Evolutionary conservation across 2,113 vertebrate species (phyloP), one percentile per base, ranked within the genome.

Genomic region (Poecile atricapillus): DNA sequence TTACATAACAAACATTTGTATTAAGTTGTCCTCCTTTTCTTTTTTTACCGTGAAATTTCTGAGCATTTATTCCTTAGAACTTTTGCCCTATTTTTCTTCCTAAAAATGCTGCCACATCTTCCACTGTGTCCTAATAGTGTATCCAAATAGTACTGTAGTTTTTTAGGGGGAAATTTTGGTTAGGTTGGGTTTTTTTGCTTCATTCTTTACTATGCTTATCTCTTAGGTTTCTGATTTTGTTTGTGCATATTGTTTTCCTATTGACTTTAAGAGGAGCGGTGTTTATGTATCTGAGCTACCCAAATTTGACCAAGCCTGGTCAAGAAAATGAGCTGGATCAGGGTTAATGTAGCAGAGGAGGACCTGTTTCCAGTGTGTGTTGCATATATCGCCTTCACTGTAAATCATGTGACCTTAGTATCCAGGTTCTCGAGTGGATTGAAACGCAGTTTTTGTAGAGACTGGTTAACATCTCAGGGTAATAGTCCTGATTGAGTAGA

Each of bases 81-180:
- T 41, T 92, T 88, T 55, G 55, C 58, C 37, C 49, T 87, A 5
- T 92, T 94, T 27, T 87, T 65, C 13, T 68, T 96, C 62, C 12
- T 73, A 69, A 96, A 85, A 93, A 71, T 81, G 62, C 93, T 95
- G 65, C 95, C 93, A 77, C 41, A 85, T 77, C 77, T 89, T 97
- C 59, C 25, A 30, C 28, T 77, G 59, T 91, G 47, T 93, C 75
- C 95, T 96, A 44, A 75, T 74, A 87, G 64, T 10, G n/a, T 58
- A 76, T 94, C 85, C 74, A 94, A 79, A 89, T 73, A 92, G 80
- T 94, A 87, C 49, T 89, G 52, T 91, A 93, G 64, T 39, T 44
- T 79, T 27, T 15, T 9, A 0, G 18, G 39, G 46, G 19, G 6
- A n/a, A 13, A 20, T 63, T 55, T 55, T 83, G 30, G 3, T 27